Base-by-base conservation (phyloP, 2,797 vertebrate species). In the Schizopygopsis malacanthus region DNA sequence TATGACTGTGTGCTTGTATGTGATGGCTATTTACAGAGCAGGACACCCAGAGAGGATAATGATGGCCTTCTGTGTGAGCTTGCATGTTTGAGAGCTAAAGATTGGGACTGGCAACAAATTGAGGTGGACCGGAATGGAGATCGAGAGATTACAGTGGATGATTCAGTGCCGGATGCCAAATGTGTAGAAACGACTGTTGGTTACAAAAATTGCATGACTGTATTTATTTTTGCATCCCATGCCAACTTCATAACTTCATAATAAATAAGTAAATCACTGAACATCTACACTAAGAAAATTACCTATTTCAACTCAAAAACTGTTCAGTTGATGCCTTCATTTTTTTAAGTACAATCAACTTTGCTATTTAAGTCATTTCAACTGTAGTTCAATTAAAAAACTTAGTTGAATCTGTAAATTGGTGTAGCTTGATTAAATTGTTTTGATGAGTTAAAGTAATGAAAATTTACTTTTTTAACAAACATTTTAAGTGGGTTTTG, bases 1-100 rank as follows among this genome's bases (percentile, higher is more conserved):
- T 93, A 91, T 91, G 91, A 92, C 89, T 88, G 85, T 86, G 77
- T 33, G 76, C 78, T 8, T 84, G 52, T 56, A 65, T 28, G 79
- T 86, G 72, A 56, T 70, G 80, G 85, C 83, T 89, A 89, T 89
- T 88, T 89, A 85, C 85, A 85, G 89, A 80, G 39, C 52, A 54
- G 70, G 76, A 80, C 75, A 69, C 85, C 67, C 83, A 87, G 80
- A 81, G 13, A 84, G 82, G 79, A 39, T 75, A 79, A 81, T 82
- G 84, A 71, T 63, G 67, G 67, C 76, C 25, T 67, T 84, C 81
- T 87, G 61, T 77, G 72, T 59, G 61, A 39, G 77, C 25, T 33
- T 72, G 15, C 39, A 52, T 4, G 50, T 85, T 50, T 37, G 56
- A 59, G 80, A 50, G 52, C 20, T 12, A 37, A 69, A 85, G 52